These are phyloP conservation scores for Amphiprion percula DNA, from an alignment of 2,113 vertebrate genomes.

Conservation along the genomic window DNA sequence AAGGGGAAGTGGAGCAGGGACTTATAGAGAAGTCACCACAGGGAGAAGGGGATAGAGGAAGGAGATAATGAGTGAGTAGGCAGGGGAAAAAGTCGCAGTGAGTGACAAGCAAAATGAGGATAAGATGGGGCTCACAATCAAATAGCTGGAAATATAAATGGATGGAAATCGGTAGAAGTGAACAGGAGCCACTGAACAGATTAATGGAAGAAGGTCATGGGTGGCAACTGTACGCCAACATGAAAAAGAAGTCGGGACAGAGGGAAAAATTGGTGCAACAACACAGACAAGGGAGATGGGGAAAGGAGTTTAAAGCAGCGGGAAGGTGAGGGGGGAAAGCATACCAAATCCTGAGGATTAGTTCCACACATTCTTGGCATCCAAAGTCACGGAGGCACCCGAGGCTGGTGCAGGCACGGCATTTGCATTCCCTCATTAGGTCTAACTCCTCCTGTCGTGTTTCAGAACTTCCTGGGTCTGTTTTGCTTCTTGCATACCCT, in stretches of 20 bases:
- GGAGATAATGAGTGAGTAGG: conserved; percentile 48
- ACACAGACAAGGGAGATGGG: conserved; percentile 21
- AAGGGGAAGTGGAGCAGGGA: conserved; percentile 29
- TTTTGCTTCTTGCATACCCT: conserved; percentile 22
- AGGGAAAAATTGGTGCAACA: conserved; percentile 9
- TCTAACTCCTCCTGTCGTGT: conserved; percentile 48
- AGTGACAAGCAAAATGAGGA: conserved; percentile 53
- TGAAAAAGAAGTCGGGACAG: not conserved
- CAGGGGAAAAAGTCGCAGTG: conserved; percentile 21
- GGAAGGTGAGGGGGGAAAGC: conserved; percentile 28
- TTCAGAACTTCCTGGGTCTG: conserved; percentile 38
- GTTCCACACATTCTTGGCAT: conserved; percentile 62
- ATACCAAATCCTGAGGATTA: conserved; percentile 68
- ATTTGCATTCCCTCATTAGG: conserved; percentile 70
- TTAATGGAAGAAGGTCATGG: conserved; percentile 42
- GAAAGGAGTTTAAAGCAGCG: conserved; percentile 24
- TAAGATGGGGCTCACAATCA: conserved; percentile 19
- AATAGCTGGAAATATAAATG: conserved; percentile 26
- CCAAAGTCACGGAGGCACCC: conserved; percentile 32
- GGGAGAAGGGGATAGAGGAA: conserved; percentile 33
- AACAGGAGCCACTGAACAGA: conserved; percentile 14
- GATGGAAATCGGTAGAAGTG: not conserved
- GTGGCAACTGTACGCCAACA: conserved; percentile 1
- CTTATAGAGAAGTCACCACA: conserved; percentile 27
- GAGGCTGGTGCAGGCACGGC: conserved; percentile 31